Conservation (phyloP, 2,888 invertebrate genomes). For the Alentia gelatinosa region DNA sequence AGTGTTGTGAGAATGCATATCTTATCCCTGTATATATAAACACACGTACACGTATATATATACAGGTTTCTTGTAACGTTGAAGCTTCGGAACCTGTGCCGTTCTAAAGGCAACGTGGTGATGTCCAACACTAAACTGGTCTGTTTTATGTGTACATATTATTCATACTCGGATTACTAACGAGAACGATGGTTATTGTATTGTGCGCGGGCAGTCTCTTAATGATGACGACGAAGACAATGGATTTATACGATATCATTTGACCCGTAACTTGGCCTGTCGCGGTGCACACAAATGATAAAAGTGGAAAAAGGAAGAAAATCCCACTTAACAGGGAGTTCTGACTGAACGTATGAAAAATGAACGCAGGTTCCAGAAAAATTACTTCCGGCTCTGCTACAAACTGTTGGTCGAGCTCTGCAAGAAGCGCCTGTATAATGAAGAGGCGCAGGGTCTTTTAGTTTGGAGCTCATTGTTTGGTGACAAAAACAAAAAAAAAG, state of each 20-base stretch:
- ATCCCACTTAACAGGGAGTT: not conserved
- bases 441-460: not conserved
- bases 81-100: not conserved
- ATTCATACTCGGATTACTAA: constrained; percentile 25
- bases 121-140: not conserved
- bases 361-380: not conserved
- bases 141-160: constrained; percentile 22
- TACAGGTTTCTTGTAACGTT: not conserved
- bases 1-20: not conserved
- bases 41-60: not conserved
- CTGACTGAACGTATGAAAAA: not conserved
- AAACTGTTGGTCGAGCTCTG: not conserved
- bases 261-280: not conserved
- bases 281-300: constrained; percentile 4
- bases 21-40: not conserved
- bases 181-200: not conserved
- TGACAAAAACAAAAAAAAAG: not conserved
- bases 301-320: not conserved
- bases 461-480: not conserved
- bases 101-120: not conserved
- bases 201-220: not conserved
- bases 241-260: not conserved
- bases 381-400: constrained; percentile 23
- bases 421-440: not conserved
- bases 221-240: not conserved